These are phyloP conservation scores for Drosophila saltans DNA, from an alignment of 1,140 invertebrate genomes.

Conservation along the genomic window DNA sequence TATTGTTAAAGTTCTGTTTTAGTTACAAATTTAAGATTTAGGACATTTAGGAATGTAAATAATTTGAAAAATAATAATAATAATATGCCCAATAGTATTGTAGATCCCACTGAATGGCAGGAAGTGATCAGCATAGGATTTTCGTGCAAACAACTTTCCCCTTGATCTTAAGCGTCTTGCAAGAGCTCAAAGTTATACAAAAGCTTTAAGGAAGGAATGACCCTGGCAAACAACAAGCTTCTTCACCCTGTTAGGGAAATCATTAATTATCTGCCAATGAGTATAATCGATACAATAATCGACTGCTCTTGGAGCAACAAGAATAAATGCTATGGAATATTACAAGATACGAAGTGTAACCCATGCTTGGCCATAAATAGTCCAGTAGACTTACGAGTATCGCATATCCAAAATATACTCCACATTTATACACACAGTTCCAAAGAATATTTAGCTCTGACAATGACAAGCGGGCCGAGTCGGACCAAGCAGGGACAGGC, in stretches of 20 bases:
- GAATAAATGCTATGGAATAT: conserved; percentile 30
- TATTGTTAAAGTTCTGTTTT: too few relatives aligned
- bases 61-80: too few relatives aligned
- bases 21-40: background rate
- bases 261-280: background rate
- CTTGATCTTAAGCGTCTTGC: too few relatives aligned
- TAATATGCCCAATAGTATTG: too few relatives aligned
- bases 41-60: too few relatives aligned
- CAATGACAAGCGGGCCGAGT: conserved; percentile 56
- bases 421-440: conserved; percentile 32
- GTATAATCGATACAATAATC: background rate
- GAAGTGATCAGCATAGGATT: too few relatives aligned
- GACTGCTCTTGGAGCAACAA: conserved; percentile 3
- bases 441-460: conserved; percentile 65
- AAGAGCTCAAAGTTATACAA: too few relatives aligned
- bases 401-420: conserved; percentile 66
- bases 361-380: conserved; percentile 59
- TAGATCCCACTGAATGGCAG: too few relatives aligned
- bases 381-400: conserved; percentile 20
- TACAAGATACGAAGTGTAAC: conserved; percentile 34
- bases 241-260: background rate
- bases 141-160: too few relatives aligned
- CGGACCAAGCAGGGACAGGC: background rate
- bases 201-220: too few relatives aligned
- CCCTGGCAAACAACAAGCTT: too few relatives aligned